Base-by-base conservation (phyloP, 2,888 invertebrate species). In the Epirrita christyi region DNA sequence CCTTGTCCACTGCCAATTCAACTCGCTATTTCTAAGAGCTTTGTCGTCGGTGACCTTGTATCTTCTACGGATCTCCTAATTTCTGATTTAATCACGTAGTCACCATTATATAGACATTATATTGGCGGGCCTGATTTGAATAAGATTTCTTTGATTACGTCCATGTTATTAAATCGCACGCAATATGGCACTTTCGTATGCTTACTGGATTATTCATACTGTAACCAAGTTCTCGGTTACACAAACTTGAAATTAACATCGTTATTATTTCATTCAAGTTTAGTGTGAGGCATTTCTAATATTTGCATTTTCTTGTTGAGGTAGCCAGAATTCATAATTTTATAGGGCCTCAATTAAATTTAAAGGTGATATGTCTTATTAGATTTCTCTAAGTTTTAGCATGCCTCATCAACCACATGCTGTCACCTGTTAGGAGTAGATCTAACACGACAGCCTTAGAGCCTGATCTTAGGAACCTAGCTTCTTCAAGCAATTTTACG, bases 181-280 rank as follows among this genome's bases (percentile, higher is more conserved):
- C n/a, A 48, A 54, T 54, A 55, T 54, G 58, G 44, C 40, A 45
- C 53, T 63, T 61, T 56, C 49, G 13, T 61, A 43, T 56, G 41
- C 54, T 58, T 54, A 34, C 50, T 61, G 38, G 51, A 55, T 52
- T 34, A 52, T 52, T 51, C 48, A 52, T 47, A 34, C 6, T 14
- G 42, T 46, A 49, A n/a, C 44, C 37, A 36, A 37, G 44, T 53
- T 47, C 43, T 27, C 14, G 15, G 32, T 53, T 48, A 44, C 43
- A 43, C 21, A 53, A 58, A 34, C 43, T 48, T 42, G 15, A 36
- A 27, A 46, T 41, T 50, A 46, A 34, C 34, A 57, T 21, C 45
- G n/a, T 34, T 42, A 29, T 51, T 46, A 51, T 47, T 56, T 56
- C 42, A 51, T 50, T 42, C 6, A 42, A 50, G 41, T 49, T 37